Percentiles rank a stretch among this genome's conserved stretches.
These are phyloP conservation scores for Anneissia japonica DNA, from an alignment of 35 echinoderm and acorn worm genomes.

Conservation along the genomic window DNA sequence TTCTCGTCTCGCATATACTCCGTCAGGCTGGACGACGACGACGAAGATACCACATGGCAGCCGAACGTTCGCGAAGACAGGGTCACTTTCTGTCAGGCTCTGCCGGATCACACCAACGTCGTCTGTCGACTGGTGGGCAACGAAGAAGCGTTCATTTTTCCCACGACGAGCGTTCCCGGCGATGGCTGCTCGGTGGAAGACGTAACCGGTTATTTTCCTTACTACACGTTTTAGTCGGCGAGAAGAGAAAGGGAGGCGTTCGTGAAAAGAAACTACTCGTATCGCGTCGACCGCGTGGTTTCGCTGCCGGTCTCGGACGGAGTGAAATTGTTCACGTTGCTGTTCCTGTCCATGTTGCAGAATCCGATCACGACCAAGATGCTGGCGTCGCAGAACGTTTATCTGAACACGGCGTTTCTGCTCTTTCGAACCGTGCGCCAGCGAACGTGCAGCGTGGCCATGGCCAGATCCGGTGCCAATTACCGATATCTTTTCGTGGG, in stretches of 20 bases:
- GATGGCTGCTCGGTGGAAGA: neutral
- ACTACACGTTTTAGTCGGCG: neutral
- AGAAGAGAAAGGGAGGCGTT: neutral
- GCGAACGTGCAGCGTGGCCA: neutral
- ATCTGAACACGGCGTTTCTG: constrained; percentile 1
- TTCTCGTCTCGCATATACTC: neutral
- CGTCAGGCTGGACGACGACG: neutral
- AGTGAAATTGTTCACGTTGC: neutral
- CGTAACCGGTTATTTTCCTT: neutral
- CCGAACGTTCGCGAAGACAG: neutral
- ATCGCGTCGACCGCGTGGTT: neutral
- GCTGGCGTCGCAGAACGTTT: neutral
- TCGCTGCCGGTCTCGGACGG: neutral
- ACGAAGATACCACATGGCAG: too few relatives aligned
- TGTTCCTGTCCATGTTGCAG: constrained; percentile 9
- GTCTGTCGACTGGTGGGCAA: neutral
- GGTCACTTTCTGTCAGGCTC: neutral
- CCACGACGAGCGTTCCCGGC: neutral
- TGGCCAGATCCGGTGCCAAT: neutral
- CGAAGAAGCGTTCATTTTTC: neutral
- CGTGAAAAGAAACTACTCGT: constrained; percentile 16
- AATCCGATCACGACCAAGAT: constrained; percentile 6
- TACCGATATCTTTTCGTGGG: neutral
- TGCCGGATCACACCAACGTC: neutral
- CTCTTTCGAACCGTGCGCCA: neutral